Evolutionary conservation across 2,888 invertebrate genomes (phyloP).

Genomic region (Drosophila quasianomalipes): DNA sequence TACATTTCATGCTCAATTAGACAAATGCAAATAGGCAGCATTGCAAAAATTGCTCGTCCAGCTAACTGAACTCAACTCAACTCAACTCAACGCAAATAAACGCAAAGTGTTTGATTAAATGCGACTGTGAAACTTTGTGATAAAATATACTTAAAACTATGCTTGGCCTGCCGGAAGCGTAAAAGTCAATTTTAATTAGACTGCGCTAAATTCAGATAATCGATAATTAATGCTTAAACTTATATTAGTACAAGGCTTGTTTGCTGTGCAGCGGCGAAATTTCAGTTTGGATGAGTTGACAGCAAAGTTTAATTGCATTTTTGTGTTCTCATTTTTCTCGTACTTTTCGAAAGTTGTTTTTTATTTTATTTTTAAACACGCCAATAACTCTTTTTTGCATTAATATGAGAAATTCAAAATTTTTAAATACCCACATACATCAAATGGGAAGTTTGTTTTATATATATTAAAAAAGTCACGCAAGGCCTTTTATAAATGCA

Average conservation of each 20-base stretch:
- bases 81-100: constrained; percentile 14
- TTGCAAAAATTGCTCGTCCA: background rate
- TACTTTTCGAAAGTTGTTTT: background rate
- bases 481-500: background rate
- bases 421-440: background rate
- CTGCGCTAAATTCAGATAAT: background rate
- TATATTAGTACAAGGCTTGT: background rate
- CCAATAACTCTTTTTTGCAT: background rate
- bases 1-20: constrained; percentile 57
- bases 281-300: background rate
- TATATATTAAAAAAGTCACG: background rate
- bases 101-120: constrained; percentile 8
- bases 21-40: constrained; percentile 42
- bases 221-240: background rate
- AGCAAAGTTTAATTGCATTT: constrained; percentile 12
- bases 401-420: background rate
- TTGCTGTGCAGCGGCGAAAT: background rate
- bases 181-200: constrained; percentile 6
- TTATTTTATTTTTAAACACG: background rate
- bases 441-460: background rate
- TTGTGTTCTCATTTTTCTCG: background rate
- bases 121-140: constrained; percentile 1
- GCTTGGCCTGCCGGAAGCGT: background rate
- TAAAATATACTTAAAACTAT: constrained; percentile 19
- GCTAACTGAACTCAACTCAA: constrained; percentile 1